These are phyloP conservation scores for Caiman crocodilus DNA, from an alignment of 2,797 vertebrate species.

Conservation along the genomic window DNA sequence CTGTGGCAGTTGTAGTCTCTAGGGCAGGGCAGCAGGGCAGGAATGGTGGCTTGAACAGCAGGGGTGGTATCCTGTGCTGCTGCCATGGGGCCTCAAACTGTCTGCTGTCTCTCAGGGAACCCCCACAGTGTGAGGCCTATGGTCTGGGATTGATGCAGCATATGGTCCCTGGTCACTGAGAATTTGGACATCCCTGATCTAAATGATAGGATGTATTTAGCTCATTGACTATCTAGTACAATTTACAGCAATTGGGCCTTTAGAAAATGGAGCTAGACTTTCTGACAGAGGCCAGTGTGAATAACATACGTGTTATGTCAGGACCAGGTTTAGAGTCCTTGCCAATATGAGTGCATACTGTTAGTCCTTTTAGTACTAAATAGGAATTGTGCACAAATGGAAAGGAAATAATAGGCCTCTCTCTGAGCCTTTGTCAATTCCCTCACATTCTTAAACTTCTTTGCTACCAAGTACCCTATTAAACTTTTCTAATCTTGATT, in stretches of 20 bases:
- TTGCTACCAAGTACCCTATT: neutral
- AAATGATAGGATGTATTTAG: accelerated
- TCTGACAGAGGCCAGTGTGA: accelerated
- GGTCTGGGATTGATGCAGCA: no score
- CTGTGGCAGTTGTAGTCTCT: no score
- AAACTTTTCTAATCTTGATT: neutral
- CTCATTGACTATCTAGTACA: neutral
- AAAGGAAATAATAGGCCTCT: neutral
- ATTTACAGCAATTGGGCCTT: neutral
- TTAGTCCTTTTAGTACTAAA: neutral
- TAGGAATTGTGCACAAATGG: accelerated
- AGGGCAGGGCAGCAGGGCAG: no score
- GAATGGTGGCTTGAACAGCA: no score
- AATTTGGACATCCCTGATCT: no score
- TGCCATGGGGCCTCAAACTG: no score
- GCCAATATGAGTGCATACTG: neutral
- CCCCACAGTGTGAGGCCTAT: no score
- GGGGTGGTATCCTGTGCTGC: no score
- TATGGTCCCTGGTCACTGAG: no score
- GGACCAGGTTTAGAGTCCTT: neutral
- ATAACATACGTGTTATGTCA: neutral
- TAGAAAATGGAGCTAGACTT: neutral
- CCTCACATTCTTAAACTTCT: neutral
- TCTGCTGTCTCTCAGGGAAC: no score
- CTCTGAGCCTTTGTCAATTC: neutral